Evolutionary conservation across 2,797 vertebrate genomes (phyloP).

Genomic region (Falco concolor): DNA sequence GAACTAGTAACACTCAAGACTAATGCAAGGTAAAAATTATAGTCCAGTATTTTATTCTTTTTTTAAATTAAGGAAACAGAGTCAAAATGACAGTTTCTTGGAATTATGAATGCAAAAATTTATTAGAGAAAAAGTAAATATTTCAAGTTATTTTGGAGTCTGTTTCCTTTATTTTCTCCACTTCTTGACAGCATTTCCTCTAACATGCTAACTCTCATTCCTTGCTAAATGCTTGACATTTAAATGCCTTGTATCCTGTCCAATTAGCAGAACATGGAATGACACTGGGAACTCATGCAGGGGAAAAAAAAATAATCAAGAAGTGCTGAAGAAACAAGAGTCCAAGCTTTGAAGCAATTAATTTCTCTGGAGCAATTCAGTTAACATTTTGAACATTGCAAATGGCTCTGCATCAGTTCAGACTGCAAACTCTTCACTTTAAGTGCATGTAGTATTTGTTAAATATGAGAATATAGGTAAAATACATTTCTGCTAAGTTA

Average conservation of each 20-base stretch:
- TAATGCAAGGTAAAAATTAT: not conserved
- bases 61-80: not conserved
- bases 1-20: not conserved
- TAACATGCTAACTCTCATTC: slow-evolving; percentile 1
- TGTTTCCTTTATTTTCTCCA: not conserved
- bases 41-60: not conserved
- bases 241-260: slow-evolving; percentile 15
- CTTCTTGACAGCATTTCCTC: not conserved
- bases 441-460: not conserved
- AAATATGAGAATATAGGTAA: not conserved
- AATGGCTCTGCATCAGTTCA: not conserved
- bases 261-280: slow-evolving; percentile 18
- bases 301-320: not conserved
- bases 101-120: not conserved
- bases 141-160: not conserved
- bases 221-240: slow-evolving; percentile 30
- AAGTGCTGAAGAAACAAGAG: not conserved
- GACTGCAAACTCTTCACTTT: not conserved
- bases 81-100: not conserved
- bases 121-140: not conserved
- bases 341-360: not conserved
- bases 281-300: not conserved
- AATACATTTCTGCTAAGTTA: not conserved
- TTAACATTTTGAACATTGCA: not conserved
- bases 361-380: not conserved